phyloP scores from a whole-genome alignment of 2,113 vertebrate genomes.

The Ammodytes dubius region DNA sequence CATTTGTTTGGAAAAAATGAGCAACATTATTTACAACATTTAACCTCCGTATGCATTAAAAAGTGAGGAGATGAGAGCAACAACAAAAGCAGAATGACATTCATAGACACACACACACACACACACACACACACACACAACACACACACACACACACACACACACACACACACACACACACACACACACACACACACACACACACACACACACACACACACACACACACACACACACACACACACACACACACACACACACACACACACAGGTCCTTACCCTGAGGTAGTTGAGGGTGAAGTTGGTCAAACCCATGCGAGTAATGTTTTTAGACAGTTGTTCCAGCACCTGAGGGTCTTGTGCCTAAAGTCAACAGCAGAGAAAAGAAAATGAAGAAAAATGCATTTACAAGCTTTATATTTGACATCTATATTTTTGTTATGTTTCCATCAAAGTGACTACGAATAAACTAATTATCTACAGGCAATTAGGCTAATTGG shows the following conservation, averaged over 20 bases:
- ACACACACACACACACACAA: constrained; percentile 11
- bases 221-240: background rate
- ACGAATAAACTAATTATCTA: constrained; percentile 46
- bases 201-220: background rate
- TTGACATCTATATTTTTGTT: constrained; percentile 3
- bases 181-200: constrained; percentile 11
- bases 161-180: constrained; percentile 17
- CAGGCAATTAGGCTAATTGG: constrained; percentile 61
- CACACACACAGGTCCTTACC: constrained; percentile 84
- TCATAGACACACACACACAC: constrained; percentile 39
- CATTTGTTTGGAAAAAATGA: constrained; percentile 33
- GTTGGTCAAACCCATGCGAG: constrained; percentile 99
- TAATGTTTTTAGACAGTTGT: constrained; percentile 99
- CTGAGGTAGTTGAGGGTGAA: constrained; percentile 99
- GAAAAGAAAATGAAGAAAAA: constrained; percentile 25
- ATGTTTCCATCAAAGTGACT: constrained; percentile 31
- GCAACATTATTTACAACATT: constrained; percentile 24
- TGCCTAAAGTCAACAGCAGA: constrained; percentile 86
- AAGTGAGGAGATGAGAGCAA: constrained; percentile 32
- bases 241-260: constrained; percentile 20
- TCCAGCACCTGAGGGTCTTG: constrained; percentile 99
- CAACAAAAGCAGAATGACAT: constrained; percentile 60
- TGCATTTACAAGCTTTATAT: background rate
- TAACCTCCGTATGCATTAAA: constrained; percentile 24
- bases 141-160: constrained; percentile 3